These are phyloP conservation scores for Leistus spinibarbis DNA, from an alignment of 2,888 invertebrate genomes.

Conservation along the genomic window DNA sequence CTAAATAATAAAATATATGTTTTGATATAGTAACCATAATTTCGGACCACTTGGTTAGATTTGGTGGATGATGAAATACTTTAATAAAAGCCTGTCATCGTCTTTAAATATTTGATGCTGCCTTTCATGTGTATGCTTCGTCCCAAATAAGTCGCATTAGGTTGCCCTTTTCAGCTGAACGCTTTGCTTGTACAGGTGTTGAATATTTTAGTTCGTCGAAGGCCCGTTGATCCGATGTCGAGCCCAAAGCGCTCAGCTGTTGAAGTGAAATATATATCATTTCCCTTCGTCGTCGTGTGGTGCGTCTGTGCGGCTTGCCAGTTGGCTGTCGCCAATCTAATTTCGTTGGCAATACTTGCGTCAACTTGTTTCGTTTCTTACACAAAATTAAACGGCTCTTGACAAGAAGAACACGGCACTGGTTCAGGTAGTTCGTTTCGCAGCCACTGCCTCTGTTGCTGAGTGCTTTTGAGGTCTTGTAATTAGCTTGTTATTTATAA, in stretches of 20 bases:
- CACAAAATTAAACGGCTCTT: constrained; percentile 9
- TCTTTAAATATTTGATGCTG: no score
- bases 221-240: neutral
- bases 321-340: constrained; percentile 25
- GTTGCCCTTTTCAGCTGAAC: neutral
- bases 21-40: no score
- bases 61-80: no score
- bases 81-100: no score
- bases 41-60: no score
- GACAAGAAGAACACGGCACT: neutral
- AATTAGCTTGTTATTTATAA: constrained; percentile 29
- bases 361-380: constrained; percentile 37
- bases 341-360: constrained; percentile 31
- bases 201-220: neutral
- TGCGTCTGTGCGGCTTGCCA: neutral
- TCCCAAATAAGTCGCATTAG: neutral
- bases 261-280: neutral
- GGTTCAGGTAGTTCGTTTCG: neutral
- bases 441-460: neutral
- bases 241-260: neutral
- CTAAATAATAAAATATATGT: no score
- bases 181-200: neutral
- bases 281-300: neutral
- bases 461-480: constrained; percentile 21
- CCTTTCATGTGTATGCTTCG: no score